These are phyloP conservation scores for Xanthia icteritia DNA, from an alignment of 2,888 invertebrate genomes.

Conservation along the genomic window DNA sequence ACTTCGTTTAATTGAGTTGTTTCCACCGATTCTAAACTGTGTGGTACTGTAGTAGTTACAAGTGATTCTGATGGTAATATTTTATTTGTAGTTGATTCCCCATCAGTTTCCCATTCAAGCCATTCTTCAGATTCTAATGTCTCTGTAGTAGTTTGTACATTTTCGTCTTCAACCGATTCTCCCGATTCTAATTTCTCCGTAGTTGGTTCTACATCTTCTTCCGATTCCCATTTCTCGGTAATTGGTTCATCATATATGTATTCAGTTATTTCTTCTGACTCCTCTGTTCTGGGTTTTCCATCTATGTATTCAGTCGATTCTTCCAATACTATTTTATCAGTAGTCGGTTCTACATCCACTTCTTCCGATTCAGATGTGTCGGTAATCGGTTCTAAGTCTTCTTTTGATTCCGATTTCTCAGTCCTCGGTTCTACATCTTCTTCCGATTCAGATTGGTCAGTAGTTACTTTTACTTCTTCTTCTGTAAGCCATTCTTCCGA, in stretches of 20 bases:
- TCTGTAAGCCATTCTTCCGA: not conserved
- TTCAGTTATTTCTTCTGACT: not conserved
- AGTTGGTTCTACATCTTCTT: not conserved
- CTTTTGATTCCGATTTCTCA: not conserved
- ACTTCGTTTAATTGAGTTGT: not conserved
- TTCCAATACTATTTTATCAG: not conserved
- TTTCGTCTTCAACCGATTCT: not conserved
- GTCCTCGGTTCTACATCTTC: not conserved
- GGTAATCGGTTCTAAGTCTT: not conserved
- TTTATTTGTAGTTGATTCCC: not conserved
- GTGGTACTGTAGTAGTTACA: not conserved
- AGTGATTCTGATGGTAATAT: slow-evolving; percentile 18
- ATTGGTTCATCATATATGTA: not conserved
- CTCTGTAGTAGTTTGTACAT: not conserved
- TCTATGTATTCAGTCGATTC: not conserved
- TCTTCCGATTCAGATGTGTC: not conserved
- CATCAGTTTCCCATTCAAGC: slow-evolving; percentile 14
- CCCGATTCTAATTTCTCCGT: not conserved
- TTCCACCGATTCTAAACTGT: not conserved
- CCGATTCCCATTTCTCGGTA: not conserved
- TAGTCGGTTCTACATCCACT: not conserved
- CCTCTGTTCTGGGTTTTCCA: not conserved
- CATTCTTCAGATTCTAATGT: slow-evolving; percentile 6
- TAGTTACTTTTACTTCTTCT: not conserved
- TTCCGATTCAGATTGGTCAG: not conserved